These are phyloP conservation scores for Cheirogaleus medius DNA, from an alignment of 2,113 vertebrate species.

Conservation along the genomic window DNA sequence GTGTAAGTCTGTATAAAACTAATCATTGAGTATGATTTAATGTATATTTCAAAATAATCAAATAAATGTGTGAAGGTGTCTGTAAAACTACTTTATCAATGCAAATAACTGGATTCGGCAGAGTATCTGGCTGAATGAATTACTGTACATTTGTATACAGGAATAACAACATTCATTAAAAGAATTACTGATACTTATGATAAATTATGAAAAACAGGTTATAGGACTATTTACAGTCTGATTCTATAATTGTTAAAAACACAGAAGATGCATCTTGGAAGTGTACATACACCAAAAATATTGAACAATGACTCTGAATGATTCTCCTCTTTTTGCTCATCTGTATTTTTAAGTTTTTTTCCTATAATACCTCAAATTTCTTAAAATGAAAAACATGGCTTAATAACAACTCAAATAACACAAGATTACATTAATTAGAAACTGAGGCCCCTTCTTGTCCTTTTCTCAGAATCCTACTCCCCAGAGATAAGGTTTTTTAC, in stretches of 20 bases:
- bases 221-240: background rate
- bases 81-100: slow-evolving; percentile 30
- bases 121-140: background rate
- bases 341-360: slow-evolving; percentile 39
- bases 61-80: background rate
- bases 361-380: background rate
- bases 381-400: slow-evolving; percentile 32
- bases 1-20: background rate
- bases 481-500: background rate
- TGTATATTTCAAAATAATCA: slow-evolving; percentile 28
- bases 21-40: slow-evolving; percentile 30
- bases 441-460: background rate
- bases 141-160: background rate
- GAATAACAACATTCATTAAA: slow-evolving; percentile 23
- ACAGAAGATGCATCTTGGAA: background rate
- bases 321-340: background rate
- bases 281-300: background rate
- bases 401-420: slow-evolving; percentile 32
- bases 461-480: background rate
- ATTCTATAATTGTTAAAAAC: slow-evolving; percentile 38
- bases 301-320: slow-evolving; percentile 20
- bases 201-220: slow-evolving; percentile 34
- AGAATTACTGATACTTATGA: background rate
- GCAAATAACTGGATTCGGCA: slow-evolving; percentile 32
- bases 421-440: background rate